Conservation (phyloP, 2,113 vertebrate genomes). For the Colossoma macropomum region DNA sequence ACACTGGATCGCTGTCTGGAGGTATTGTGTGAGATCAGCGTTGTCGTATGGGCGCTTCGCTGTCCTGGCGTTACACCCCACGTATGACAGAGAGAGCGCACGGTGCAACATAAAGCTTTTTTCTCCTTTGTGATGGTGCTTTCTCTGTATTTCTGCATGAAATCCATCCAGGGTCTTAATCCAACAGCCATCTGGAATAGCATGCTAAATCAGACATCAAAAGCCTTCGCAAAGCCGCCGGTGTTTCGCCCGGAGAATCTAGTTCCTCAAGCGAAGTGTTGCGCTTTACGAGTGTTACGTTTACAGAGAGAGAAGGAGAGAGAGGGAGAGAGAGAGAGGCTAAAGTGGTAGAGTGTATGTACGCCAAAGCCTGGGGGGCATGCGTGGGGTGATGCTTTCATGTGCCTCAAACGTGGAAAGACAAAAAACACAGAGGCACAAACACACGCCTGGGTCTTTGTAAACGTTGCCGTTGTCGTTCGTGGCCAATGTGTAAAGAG, state of each 20-base stretch:
- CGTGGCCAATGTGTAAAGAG: slow-evolving; percentile 2
- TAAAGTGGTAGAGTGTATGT: slow-evolving; percentile 32
- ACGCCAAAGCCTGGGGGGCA: slow-evolving; percentile 52
- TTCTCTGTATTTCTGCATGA: slow-evolving; percentile 47
- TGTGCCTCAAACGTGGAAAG: slow-evolving; percentile 29
- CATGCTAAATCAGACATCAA: slow-evolving; percentile 69
- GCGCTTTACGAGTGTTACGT: slow-evolving; percentile 7
- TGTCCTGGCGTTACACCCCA: background rate
- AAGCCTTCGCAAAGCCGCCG: slow-evolving; percentile 53
- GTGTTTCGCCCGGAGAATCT: slow-evolving; percentile 60
- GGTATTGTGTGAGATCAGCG: slow-evolving; percentile 28
- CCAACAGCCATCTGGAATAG: slow-evolving; percentile 67
- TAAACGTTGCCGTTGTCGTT: slow-evolving; percentile 16
- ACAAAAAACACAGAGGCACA: slow-evolving; percentile 43
- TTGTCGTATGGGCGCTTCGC: background rate
- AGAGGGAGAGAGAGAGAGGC: slow-evolving; percentile 30
- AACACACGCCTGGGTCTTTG: background rate
- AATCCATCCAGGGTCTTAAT: slow-evolving; percentile 62
- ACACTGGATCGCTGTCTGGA: slow-evolving; percentile 6
- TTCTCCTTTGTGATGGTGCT: slow-evolving; percentile 14
- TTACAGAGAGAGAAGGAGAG: slow-evolving; percentile 20
- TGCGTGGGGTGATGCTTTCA: slow-evolving; percentile 57
- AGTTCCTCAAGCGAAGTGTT: slow-evolving; percentile 55
- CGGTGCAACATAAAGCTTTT: background rate
- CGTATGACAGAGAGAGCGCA: slow-evolving; percentile 9